Evolutionary conservation across 2,797 vertebrate species (phyloP), one percentile per base, ranked within the genome.

Genomic region (Cichlasoma orientale): DNA sequence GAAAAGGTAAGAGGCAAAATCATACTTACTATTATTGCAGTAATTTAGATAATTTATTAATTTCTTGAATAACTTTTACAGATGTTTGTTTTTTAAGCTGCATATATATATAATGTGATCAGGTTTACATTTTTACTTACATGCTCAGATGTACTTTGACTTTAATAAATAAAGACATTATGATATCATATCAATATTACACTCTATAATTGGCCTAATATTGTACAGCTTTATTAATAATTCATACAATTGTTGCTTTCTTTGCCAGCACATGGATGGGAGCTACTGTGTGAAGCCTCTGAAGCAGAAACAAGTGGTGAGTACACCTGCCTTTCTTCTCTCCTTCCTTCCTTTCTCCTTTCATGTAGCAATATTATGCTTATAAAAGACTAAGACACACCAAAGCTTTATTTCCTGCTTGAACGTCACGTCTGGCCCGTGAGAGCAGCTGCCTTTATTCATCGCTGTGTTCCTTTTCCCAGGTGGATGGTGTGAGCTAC

Each of bases 291-390:
- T 98, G 89, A 99, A 99, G 92, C 98, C 98, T 75, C 93, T 99
- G 91, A 99, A 99, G 92, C 98, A 99, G 96, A 99, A 99, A 86
- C 98, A 99, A 96, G 98, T 99, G 94, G 98, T 99, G 84, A 97
- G 94, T 94, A 31, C 41, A 47, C 41, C 50, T 31, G 18, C 27
- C 68, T 80, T 74, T 29, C 52, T 73, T 63, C 56, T 54, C 61
- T 76, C 29, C 47, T 68, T 31, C 56, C 56, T 73, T 77, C 55
- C 66, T 61, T 83, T 25, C 25, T 70, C 50, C 52, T 81, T 50
- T 85, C 83, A 18, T 88, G 61, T 57, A 57, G 56, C 41, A 47
- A 50, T 61, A 33, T 44, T 1, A 72, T 44, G 25, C 27, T 76
- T 77, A 78, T 71, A 16, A 86, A 83, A 78, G 56, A 77, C 70